Base-by-base conservation (phyloP, 1,140 invertebrate species). In the Drosophila nigrodunni region DNA sequence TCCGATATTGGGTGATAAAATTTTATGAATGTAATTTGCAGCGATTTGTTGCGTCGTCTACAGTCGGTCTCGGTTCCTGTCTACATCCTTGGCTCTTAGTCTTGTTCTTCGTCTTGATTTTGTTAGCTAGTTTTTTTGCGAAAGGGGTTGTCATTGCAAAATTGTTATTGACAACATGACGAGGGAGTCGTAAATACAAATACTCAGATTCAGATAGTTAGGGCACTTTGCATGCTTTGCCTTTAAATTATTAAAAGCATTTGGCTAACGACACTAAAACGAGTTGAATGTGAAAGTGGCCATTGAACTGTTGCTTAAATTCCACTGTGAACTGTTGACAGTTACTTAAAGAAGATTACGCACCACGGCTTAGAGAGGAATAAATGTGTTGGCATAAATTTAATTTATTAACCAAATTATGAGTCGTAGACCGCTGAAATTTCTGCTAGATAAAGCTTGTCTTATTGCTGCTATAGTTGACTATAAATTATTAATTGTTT, bases 1-100 rank as follows among this genome's bases (percentile, higher is more conserved):
- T 90, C 80, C 87, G 87, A 90, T 90, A 90, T 90, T 87, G 78
- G 87, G 87, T 83, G 87, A 90, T 90, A 90, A 90, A 90, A 90
- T 90, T 90, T 90, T 90, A 90, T 90, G 77, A 77, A 83, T 83
- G 87, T 78, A 90, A 90, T 90, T 90, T 90, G 87, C 82, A 90
- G 87, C 82, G 82, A 87, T 85, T 90, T 90, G 86, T 90, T 90
- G 78, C 74, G 64, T 80, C 77, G 67, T 78, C 74, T 46, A 47
- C 58, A 15, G 49, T 65, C 54, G 13, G 10, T 43, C 50, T 43
- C 30, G 11, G 11, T 25, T 10, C 46, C 25, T 39, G 15, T 49
- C 15, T 64, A 13, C 6, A 30, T 5, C 4, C 25, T 5, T 30
- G 6, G 25, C 10, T 46, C n/a, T 35, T 76, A 18, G 58, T 60